Evolutionary conservation across 2,797 vertebrate species (phyloP), one percentile per base, ranked within the genome.

Genomic region (Myoxocephalus aenaeus): DNA sequence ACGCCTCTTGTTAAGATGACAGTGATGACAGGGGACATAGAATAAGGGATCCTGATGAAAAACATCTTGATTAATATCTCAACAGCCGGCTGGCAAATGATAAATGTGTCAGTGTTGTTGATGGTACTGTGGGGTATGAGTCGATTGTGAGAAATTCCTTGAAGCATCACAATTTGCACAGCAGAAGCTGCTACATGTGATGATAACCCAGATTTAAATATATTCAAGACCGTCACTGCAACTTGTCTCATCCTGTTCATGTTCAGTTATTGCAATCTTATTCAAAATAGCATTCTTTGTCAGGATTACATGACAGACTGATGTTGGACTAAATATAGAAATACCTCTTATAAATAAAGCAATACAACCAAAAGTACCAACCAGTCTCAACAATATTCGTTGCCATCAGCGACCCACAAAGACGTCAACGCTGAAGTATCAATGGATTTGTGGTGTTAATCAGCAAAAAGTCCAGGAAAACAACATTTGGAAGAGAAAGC

Each of bases 1-100:
- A 90, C 70, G 66, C 77, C 74, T 80, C 73, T 89, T 83, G 87
- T 90, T 89, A 90, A 80, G 65, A 84, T 81, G 86, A 85, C 89
- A 87, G 74, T 27, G 80, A 88, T 89, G 88, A 89, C 80, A 68
- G 72, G 80, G 65, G 74, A 89, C 74, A 69, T 15, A 4, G 44
- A 86, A 83, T 80, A 74, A 87, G 68, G 20, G 36, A 72, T 83
- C 85, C 79, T 81, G 86, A 91, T 87, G 81, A 88, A 89, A 89
- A 87, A 71, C 36, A 54, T 69, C 80, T 77, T 80, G 82, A 91
- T 86, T 89, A 82, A 86, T 75, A 75, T 79, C 68, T 79, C 83
- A 83, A 44, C 77, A 75, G 54, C 44, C 36, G 57, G 71, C 64
- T 65, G 58, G 40, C 11, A 73, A 77, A 86, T 82, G 69, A 78